Evolutionary conservation across 2,888 invertebrate genomes (phyloP), one percentile per base, ranked within the genome.

Genomic region (Deilephila porcellus): DNA sequence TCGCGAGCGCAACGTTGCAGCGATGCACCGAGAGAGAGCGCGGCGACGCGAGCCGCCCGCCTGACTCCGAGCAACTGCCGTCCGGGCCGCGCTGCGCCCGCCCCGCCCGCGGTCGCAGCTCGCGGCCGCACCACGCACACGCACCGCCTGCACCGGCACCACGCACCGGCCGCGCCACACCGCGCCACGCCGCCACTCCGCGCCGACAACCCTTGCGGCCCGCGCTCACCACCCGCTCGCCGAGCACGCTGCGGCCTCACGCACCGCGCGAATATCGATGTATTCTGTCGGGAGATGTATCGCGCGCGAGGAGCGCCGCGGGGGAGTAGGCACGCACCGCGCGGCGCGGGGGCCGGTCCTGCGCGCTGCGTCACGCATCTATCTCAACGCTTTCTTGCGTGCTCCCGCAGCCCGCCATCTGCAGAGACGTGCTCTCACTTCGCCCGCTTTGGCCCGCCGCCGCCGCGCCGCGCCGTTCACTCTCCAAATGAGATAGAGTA

Each of bases 291-390:
- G 83, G 87, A 88, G 87, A 86, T 83, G 84, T 85, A 86, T 83
- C 79, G 82, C 79, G 79, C 76, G 79, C 78, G 75, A 76, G 79
- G 79, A 79, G 77, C 77, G 78, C 79, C 78, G 81, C 82, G 85
- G 85, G 88, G 86, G 80, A 77, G 81, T 70, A 78, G 81, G 86
- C 85, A 86, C 86, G 85, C 89, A 88, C 87, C 89, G 88, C 86
- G 86, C 84, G 87, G 87, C 79, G 86, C 82, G 89, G 88, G 88
- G 90, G 78, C 85, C 85, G 91, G 82, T 91, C 92, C 93, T 93
- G 94, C 94, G 93, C 94, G 92, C 90, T 93, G 94, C 93, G 94
- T 91, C 92, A 94, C 94, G 94, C 94, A 93, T 93, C 92, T 90
- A 87, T 92, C 93, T 91, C 90, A 88, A 84, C 87, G 87, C 81